Evolutionary conservation across 2,797 vertebrate species (phyloP).

Genomic region (Selene dorsalis): DNA sequence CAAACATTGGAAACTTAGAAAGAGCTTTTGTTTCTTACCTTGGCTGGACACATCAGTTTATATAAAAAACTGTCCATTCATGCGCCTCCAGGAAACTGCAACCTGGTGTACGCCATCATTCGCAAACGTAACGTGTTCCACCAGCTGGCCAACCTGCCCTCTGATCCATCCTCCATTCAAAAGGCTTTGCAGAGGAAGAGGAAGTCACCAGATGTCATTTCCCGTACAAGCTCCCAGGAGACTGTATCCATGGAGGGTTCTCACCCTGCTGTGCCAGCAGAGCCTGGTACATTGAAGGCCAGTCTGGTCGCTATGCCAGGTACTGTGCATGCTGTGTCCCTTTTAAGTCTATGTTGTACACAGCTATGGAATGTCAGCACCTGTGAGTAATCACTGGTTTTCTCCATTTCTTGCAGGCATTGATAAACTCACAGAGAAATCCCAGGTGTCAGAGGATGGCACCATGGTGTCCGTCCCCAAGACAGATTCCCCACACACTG

Average conservation of each 20-base stretch:
- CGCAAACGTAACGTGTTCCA: constrained; percentile 97
- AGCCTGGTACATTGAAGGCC: constrained; percentile 94
- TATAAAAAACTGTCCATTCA: not conserved
- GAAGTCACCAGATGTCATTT: constrained; percentile 89
- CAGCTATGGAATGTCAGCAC: not conserved
- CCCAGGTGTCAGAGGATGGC: constrained; percentile 97
- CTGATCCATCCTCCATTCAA: constrained; percentile 90
- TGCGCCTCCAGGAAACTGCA: constrained; percentile 81
- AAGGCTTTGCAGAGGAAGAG: constrained; percentile 93
- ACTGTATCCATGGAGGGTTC: constrained; percentile 96
- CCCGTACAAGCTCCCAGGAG: constrained; percentile 94
- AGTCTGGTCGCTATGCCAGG: constrained; percentile 96
- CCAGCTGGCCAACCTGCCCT: constrained; percentile 94
- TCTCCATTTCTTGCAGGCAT: constrained; percentile 88
- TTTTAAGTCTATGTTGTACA: not conserved
- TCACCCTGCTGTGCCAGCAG: constrained; percentile 92
- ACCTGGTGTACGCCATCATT: constrained; percentile 98
- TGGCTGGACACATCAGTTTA: not conserved
- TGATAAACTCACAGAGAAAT: constrained; percentile 97
- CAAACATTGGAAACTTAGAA: not conserved
- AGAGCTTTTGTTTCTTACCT: not conserved
- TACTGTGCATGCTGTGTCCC: constrained; percentile 55
- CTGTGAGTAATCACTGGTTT: not conserved
- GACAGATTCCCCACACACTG: constrained; percentile 70
- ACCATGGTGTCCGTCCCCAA: constrained; percentile 92